A percentile compares a stretch with the other conserved stretches of the same genome.
These are phyloP conservation scores for Philotrypesis tridentata DNA, from an alignment of 1,140 invertebrate species.

Conservation along the genomic window DNA sequence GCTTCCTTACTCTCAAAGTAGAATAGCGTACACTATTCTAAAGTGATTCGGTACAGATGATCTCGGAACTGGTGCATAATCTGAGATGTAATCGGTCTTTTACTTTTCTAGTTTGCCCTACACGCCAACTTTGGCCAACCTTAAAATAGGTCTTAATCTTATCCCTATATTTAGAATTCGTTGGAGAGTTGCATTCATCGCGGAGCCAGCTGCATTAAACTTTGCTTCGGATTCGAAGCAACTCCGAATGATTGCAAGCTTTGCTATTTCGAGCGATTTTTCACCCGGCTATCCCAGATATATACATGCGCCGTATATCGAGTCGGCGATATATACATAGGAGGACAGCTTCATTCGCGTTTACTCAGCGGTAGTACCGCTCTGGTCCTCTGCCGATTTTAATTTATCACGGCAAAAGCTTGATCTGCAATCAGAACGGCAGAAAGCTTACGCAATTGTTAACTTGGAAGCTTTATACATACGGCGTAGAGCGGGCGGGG, in stretches of 20 bases:
- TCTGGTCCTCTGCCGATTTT: background rate
- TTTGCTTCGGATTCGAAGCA: background rate
- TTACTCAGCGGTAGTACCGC: background rate
- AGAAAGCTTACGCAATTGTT: slow-evolving; percentile 35
- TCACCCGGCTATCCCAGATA: too few relatives aligned
- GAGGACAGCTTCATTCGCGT: background rate
- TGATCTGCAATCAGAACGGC: slow-evolving; percentile 18
- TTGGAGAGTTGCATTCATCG: slow-evolving; percentile 7
- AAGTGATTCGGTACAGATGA: too few relatives aligned
- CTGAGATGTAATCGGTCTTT: too few relatives aligned
- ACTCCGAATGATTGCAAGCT: background rate
- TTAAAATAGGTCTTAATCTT: slow-evolving; percentile 33
- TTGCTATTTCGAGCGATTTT: background rate
- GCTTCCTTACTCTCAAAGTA: too few relatives aligned
- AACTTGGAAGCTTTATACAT: slow-evolving; percentile 8
- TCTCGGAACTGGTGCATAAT: background rate
- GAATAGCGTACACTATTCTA: too few relatives aligned
- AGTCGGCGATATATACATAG: background rate
- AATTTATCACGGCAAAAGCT: slow-evolving; percentile 33
- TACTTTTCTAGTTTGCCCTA: slow-evolving; percentile 27
- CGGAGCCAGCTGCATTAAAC: background rate
- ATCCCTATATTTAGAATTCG: slow-evolving; percentile 13
- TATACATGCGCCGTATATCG: background rate
- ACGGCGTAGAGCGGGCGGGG: background rate
- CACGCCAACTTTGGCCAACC: slow-evolving; percentile 8